Conservation (phyloP, 2,888 invertebrate species). For the Cheilosia grossa region DNA sequence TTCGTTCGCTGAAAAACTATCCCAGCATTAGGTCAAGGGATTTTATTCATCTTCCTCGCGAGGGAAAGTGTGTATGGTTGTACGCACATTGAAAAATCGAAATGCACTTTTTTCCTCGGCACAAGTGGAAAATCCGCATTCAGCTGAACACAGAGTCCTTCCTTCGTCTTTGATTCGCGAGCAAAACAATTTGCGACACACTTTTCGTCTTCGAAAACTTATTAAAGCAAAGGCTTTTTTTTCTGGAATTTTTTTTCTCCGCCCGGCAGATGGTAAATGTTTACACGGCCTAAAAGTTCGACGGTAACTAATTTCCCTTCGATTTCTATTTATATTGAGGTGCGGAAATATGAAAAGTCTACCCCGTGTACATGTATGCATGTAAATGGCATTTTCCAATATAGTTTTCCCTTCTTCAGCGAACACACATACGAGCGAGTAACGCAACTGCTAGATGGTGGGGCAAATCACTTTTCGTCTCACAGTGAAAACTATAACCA, state of each 20-base stretch:
- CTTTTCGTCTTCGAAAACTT: not conserved
- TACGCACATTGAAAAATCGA: constrained; percentile 32
- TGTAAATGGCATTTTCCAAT: constrained; percentile 60
- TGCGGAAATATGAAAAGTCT: constrained; percentile 73
- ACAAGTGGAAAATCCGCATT: not conserved
- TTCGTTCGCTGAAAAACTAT: not conserved
- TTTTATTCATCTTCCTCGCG: constrained; percentile 47
- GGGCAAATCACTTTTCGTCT: constrained; percentile 23
- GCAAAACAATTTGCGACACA: not conserved
- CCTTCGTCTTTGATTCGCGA: not conserved
- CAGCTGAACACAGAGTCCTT: not conserved
- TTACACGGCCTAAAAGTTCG: constrained; percentile 75
- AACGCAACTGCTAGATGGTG: constrained; percentile 1
- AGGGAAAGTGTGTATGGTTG: constrained; percentile 4
- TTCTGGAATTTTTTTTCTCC: constrained; percentile 4
- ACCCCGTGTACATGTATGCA: constrained; percentile 47
- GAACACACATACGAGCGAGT: constrained; percentile 38
- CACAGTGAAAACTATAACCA: not conserved
- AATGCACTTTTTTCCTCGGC: not conserved
- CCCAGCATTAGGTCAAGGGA: constrained; percentile 38
- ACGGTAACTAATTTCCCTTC: constrained; percentile 76
- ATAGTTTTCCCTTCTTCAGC: constrained; percentile 39
- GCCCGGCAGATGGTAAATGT: constrained; percentile 70
- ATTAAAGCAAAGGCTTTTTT: not conserved
- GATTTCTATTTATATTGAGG: constrained; percentile 74